Evolutionary conservation across 1,140 invertebrate species (phyloP), one percentile per base, ranked within the genome.

Genomic region (Periplaneta americana): DNA sequence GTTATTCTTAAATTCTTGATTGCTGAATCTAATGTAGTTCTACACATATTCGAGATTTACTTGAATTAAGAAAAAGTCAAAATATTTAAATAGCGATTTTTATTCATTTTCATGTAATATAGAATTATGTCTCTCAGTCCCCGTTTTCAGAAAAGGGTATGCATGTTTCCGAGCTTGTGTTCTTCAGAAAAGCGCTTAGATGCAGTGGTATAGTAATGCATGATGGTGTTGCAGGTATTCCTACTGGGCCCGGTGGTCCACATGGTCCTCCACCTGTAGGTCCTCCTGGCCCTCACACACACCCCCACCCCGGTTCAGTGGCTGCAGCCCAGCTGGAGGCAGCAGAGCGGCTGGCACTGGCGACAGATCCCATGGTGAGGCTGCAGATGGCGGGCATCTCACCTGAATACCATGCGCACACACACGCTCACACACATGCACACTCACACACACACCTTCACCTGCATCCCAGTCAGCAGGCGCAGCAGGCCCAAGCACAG

Each of bases 361-460:
- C 93, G 82, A 92, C 92, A 79, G 94, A 95, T 87, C 93, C 94
- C 79, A 92, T 95, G 91, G 89, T 90, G 85, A 93, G 96, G 78
- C 90, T 97, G 82, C 95, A 96, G 89, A 96, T 97, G 94, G 95
- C 95, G 83, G 94, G 95, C 84, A 94, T 95, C 84, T 94, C 93
- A 84, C 94, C 92, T 82, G 94, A 94, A 88, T 95, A 94, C 88
- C 94, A 95, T 87, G 93, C 94, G 84, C 95, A 96, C 87, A 94
- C 94, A 81, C 95, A 96, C 87, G 94, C 95, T 79, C 94, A 96
- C 89, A 95, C 95, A 84, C 96, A 97, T 90, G 95, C 96, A 85
- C 96, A 92, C 83, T 87, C 89, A 78, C 91, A 91, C 85, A 87
- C 89, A 36, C 91, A 98, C 91, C 95, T 95, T 84, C 96, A 96